These are phyloP conservation scores for Pseudonaja textilis DNA, from an alignment of 2,113 vertebrate species.

Conservation along the genomic window DNA sequence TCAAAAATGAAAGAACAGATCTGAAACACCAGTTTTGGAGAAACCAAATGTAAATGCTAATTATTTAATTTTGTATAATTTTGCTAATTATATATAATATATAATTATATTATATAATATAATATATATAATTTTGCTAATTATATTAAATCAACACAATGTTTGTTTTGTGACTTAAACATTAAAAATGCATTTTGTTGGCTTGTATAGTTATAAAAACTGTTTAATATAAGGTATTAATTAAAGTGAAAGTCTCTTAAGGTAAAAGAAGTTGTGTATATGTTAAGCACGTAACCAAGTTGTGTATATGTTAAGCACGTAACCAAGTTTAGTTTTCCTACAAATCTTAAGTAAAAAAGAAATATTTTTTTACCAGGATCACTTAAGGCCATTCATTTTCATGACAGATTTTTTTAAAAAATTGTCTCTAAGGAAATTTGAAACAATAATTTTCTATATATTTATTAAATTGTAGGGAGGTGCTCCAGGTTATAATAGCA, in stretches of 20 bases:
- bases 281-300: neutral
- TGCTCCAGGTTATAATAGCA: neutral
- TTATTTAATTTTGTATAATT: too few species aligned
- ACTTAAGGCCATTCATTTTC: neutral
- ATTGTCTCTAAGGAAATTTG: neutral
- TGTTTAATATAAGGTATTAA: neutral
- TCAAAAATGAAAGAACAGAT: neutral
- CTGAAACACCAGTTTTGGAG: neutral
- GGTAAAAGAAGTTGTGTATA: neutral
- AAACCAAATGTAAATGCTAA: constrained; percentile 9
- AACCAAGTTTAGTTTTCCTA: neutral
- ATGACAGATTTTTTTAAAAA: neutral
- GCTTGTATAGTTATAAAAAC: constrained; percentile 4
- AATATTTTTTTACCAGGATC: neutral
- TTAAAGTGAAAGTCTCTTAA: neutral
- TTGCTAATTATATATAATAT: too few species aligned
- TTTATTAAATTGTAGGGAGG: neutral
- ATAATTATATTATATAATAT: too few species aligned
- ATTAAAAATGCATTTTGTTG: constrained; percentile 17
- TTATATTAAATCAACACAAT: constrained; percentile 24
- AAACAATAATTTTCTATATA: neutral
- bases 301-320: neutral
- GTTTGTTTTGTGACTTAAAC: neutral
- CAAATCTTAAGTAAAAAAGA: neutral
- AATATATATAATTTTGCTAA: too few species aligned